Base-by-base conservation (phyloP, 2,797 vertebrate species). In the Sebastes itinus region DNA sequence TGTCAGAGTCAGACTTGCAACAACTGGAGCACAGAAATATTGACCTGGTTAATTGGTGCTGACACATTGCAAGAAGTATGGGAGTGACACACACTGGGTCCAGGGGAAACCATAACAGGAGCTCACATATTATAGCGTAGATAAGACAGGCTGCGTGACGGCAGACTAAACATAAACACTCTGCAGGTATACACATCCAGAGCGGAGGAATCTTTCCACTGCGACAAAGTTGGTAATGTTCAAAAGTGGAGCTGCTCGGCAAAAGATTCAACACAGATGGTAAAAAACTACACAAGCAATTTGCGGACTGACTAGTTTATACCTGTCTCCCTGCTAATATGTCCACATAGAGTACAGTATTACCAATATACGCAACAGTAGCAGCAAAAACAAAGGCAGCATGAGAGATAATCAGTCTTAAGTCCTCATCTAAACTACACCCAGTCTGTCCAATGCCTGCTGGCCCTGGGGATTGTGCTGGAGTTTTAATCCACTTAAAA, bases 401-500 rank as follows among this genome's bases (percentile, higher is more conserved):
- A 90, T 87, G 86, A 91, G 84, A 89, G 88, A 95, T 95, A 91
- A 95, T 94, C 93, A 93, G 92, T 90, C 91, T 94, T 95, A 93
- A 95, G 86, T 95, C 93, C 94, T 93, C 90, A 93, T 95, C 92
- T 94, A 94, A 95, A 94, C 93, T 92, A 89, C 90, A 94, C 94
- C 92, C 92, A 74, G 85, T 87, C 92, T 93, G 92, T 91, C 93
- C 92, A 91, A 88, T 89, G 89, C 92, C 92, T 86, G 88, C 89
- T 90, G 89, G 93, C 93, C 91, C 85, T 81, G 87, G 93, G 91
- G 92, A 96, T 94, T 94, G 92, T 87, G 91, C 91, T 89, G 91
- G 91, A 93, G 86, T 94, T 94, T 94, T 95, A 95, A 95, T 95
- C 93, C 92, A 95, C 93, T 95, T 95, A 95, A 93, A 91, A 94